Evolutionary conservation across 1,140 invertebrate genomes (phyloP).

Genomic region (Calycopis cecrops): DNA sequence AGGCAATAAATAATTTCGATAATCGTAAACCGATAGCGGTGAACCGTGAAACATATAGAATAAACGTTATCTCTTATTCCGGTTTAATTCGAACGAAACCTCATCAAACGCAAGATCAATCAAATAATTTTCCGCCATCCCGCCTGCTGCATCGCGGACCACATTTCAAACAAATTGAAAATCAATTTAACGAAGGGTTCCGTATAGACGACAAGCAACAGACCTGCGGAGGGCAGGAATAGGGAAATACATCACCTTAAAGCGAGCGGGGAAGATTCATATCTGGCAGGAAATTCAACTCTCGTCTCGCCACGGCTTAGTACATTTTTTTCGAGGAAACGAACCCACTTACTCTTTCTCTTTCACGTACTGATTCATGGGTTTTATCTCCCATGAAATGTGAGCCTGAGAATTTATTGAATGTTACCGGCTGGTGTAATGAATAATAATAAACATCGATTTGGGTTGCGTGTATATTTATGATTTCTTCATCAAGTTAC

Average conservation of each 20-base stretch:
- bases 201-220: constrained; percentile 49
- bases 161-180: constrained; percentile 74
- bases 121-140: constrained; percentile 68
- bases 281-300: constrained; percentile 71
- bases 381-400: constrained; percentile 71
- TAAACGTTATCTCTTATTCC: constrained; percentile 17
- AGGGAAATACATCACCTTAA: constrained; percentile 73
- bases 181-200: constrained; percentile 67
- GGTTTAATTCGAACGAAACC: constrained; percentile 53
- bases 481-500: no score
- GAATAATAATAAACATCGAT: constrained; percentile 35
- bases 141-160: constrained; percentile 62
- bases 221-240: constrained; percentile 50
- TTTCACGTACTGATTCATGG: constrained; percentile 70
- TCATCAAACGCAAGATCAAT: constrained; percentile 54
- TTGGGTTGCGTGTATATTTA: neutral
- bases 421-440: constrained; percentile 55
- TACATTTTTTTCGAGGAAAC: constrained; percentile 63
- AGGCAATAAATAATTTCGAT: no score
- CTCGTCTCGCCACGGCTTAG: constrained; percentile 50
- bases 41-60: neutral
- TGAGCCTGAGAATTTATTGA: constrained; percentile 60
- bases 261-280: constrained; percentile 71
- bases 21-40: no score
- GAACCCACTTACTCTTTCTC: constrained; percentile 54